Conservation (phyloP, 2,888 invertebrate species). For the Habrosyne pyritoides region DNA sequence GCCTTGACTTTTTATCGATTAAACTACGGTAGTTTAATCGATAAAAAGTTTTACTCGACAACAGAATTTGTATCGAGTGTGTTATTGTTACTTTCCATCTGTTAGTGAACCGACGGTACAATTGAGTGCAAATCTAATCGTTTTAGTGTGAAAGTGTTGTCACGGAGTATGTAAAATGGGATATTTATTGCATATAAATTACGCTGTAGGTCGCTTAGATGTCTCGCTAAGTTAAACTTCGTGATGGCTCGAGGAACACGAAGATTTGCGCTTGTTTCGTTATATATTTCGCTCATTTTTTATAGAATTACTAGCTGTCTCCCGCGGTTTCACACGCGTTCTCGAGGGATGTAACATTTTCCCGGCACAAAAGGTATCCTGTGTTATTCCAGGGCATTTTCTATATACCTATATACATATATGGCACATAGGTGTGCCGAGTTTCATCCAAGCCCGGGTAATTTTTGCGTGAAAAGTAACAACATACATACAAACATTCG, state of each 20-base stretch:
- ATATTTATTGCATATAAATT: not conserved
- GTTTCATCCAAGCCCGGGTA: no score
- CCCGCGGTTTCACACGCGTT: no score
- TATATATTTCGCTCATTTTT: no score
- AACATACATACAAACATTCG: no score
- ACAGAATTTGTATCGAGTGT: not conserved
- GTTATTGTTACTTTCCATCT: not conserved
- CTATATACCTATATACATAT: no score
- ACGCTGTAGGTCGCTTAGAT: not conserved
- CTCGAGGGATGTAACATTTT: no score
- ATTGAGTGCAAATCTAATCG: constrained; percentile 1
- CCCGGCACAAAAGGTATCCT: no score
- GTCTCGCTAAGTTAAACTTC: not conserved
- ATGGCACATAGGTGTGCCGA: no score
- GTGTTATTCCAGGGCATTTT: no score
- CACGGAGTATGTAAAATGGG: not conserved
- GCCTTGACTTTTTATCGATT: not conserved
- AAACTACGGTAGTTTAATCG: constrained; percentile 6
- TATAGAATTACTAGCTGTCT: no score
- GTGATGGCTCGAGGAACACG: not conserved
- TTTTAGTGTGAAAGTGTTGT: constrained; percentile 6
- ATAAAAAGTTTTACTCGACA: not conserved
- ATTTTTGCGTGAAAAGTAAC: no score
- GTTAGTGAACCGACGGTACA: not conserved
- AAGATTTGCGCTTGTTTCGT: not conserved